A percentile compares a stretch with the other conserved stretches of the same genome.
phyloP scores from a whole-genome alignment of 2,797 vertebrate genomes.

The Stomatorhinus walkeri region DNA sequence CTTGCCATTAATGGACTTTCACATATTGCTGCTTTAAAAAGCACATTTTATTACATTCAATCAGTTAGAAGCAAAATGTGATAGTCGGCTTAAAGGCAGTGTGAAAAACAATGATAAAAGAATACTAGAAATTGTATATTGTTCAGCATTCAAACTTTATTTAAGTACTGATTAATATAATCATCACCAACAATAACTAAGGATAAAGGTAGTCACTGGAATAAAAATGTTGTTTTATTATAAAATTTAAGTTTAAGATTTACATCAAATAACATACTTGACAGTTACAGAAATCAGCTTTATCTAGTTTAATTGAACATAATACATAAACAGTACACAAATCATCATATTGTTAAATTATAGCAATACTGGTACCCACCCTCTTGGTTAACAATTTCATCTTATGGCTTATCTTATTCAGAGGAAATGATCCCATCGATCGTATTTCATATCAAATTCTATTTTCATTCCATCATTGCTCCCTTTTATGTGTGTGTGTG shows the following conservation, averaged over 20 bases:
- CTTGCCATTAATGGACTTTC: not conserved
- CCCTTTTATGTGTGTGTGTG: not conserved
- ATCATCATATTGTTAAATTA: not conserved
- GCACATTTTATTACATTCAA: not conserved
- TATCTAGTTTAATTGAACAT: not conserved
- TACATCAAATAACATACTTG: not conserved
- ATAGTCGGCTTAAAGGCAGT: not conserved
- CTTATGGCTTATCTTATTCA: not conserved
- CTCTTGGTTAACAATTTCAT: not conserved
- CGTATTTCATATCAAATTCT: not conserved
- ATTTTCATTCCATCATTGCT: constrained; percentile 10
- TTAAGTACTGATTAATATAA: not conserved
- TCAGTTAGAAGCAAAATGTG: not conserved
- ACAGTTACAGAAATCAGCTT: not conserved
- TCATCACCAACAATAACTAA: not conserved
- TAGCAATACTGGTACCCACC: not conserved
- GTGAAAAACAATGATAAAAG: not conserved
- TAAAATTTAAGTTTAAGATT: not conserved
- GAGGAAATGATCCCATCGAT: not conserved
- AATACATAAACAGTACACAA: not conserved
- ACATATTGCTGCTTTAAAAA: not conserved
- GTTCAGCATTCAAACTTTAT: not conserved
- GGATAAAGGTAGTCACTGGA: not conserved
- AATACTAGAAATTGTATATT: not conserved
- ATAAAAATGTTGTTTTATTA: not conserved